Evolutionary conservation across 2,113 vertebrate genomes (phyloP), one percentile per base, ranked within the genome.

Genomic region (Opisthocomus hoazin): DNA sequence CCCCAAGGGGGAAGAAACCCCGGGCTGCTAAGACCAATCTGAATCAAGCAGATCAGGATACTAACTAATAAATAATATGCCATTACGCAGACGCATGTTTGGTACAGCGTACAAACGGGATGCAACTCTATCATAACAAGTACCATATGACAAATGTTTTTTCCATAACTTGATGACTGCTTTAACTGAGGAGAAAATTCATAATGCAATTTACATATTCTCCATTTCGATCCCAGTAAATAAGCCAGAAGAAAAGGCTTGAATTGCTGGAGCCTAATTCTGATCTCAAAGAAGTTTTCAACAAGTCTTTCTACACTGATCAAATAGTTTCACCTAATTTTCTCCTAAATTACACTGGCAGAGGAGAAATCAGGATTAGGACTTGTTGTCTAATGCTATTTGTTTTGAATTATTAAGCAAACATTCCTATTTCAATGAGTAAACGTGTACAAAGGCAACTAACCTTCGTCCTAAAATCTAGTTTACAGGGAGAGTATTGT

Each of bases 321-420:
- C 95, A 96, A 96, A 91, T 20, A 78, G 91, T 97, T 96, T 97
- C 93, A 85, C 93, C 84, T 92, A 84, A 95, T 94, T 97, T 97
- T 94, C 95, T 95, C 95, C 91, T 96, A 96, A 96, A 95, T 95
- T 97, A 97, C 91, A 82, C 92, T 95, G 95, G 94, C 81, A 82
- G 95, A 96, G 70, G 87, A 92, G 96, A 94, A 93, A 97, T 96
- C 96, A 95, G 94, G 94, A 97, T 96, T 97, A 97, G 94, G 91
- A 87, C 81, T 95, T 94, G 95, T 95, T 94, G 96, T 97, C 96
- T 97, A 91, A 85, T 94, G 93, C 91, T 95, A 95, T 97, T 97
- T 97, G 95, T 95, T 96, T 93, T 97, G 96, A 95, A 95, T 96
- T 97, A 97, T 95, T 96, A 97, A 96, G 95, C 94, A 96, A 96